Evolutionary conservation across 2,113 vertebrate genomes (phyloP).

Genomic region (Ailuropoda melanoleuca): DNA sequence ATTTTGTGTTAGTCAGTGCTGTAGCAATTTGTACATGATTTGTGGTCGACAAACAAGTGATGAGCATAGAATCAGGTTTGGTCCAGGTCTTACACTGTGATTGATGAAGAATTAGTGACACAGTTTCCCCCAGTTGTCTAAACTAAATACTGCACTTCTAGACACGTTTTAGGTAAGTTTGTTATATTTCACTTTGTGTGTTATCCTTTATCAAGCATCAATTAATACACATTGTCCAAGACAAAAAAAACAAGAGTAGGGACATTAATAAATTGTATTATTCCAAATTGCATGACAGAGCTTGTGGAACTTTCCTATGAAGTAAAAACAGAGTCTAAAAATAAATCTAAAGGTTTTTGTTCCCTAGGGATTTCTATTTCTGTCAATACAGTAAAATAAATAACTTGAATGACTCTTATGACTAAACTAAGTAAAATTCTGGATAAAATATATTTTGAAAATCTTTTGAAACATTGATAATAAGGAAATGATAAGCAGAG

Average conservation of each 20-base stretch:
- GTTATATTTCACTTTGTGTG: background rate
- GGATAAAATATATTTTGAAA: conserved; percentile 1
- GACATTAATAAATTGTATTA: background rate
- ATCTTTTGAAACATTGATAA: background rate
- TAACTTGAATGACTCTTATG: background rate
- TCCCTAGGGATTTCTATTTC: conserved; percentile 11
- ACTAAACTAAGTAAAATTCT: conserved; percentile 6
- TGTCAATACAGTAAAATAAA: background rate
- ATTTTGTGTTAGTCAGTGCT: background rate
- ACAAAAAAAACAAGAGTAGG: background rate
- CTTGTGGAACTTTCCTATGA: background rate
- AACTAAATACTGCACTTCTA: background rate
- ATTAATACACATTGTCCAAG: background rate
- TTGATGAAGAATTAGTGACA: conserved; percentile 3
- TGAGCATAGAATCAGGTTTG: background rate
- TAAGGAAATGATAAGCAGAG: background rate
- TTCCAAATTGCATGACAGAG: background rate
- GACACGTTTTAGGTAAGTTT: background rate
- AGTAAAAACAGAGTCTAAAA: background rate
- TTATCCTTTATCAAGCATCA: background rate
- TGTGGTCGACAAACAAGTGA: conserved; percentile 19
- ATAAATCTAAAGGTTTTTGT: background rate
- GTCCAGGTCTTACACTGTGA: background rate
- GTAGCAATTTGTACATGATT: background rate
- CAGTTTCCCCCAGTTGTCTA: background rate